Evolutionary conservation across 2,888 invertebrate genomes (phyloP).

Genomic region (Mactromeris polynyma): DNA sequence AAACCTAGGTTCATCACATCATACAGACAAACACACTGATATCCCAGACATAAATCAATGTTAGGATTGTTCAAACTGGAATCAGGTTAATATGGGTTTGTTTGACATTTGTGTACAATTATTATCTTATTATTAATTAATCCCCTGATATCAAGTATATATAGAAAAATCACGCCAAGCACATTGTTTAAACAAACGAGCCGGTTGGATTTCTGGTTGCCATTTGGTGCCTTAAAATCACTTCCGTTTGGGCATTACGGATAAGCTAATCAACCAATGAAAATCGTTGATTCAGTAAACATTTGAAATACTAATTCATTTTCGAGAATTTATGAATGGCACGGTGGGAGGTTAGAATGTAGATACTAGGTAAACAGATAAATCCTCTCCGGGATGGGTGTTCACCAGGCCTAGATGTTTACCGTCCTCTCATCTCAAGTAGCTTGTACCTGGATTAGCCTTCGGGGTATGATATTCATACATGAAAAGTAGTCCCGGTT

Average conservation of each 20-base stretch:
- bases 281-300: neutral
- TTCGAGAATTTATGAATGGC: constrained; percentile 22
- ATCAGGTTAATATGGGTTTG: too few species aligned
- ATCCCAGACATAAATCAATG: too few species aligned
- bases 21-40: too few species aligned
- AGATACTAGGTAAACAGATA: neutral
- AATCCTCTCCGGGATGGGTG: constrained; percentile 19
- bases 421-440: constrained; percentile 2
- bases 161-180: neutral
- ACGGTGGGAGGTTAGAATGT: neutral
- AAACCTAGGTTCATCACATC: too few species aligned
- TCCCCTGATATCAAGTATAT: neutral
- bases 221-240: neutral
- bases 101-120: neutral
- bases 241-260: neutral
- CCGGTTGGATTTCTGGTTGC: neutral
- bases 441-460: constrained; percentile 1
- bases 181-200: neutral
- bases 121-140: neutral
- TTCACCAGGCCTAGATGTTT: constrained; percentile 10
- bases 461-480: constrained; percentile 1
- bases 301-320: neutral
- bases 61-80: too few species aligned
- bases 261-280: neutral
- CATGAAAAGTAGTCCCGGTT: constrained; percentile 30